These are phyloP conservation scores for Porites lobata DNA, from an alignment of 92 coral and sea anemone genomes.

Conservation along the genomic window DNA sequence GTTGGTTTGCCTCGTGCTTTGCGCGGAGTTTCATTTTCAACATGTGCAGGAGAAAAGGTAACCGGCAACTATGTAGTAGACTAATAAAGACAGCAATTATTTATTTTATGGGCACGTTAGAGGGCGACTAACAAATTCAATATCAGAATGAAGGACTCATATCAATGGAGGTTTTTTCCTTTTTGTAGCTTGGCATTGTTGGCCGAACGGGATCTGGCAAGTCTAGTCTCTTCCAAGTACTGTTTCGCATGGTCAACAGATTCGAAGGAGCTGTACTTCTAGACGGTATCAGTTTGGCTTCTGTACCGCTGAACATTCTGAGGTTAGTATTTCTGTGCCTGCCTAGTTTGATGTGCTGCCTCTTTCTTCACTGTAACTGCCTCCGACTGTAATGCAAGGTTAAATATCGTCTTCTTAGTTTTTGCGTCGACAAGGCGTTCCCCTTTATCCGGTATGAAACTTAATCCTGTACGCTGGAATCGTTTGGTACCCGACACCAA, in stretches of 20 bases:
- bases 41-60: conserved; percentile 93
- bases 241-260: conserved; percentile 83
- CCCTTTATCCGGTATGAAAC: too few species aligned
- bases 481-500: too few species aligned
- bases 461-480: too few species aligned
- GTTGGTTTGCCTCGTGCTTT: conserved; percentile 94
- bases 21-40: conserved; percentile 80
- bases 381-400: too few species aligned
- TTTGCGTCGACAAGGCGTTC: too few species aligned
- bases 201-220: conserved; percentile 99
- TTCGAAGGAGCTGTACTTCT: conserved; percentile 80
- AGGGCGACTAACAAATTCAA: background rate
- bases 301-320: conserved; percentile 77
- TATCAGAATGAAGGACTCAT: background rate
- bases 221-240: conserved; percentile 92
- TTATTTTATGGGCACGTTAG: background rate
- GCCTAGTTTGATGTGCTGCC: too few species aligned
- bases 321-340: conserved; percentile 68
- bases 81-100: background rate
- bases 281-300: conserved; percentile 83
- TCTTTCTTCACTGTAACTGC: too few species aligned
- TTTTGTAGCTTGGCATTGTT: conserved; percentile 90
- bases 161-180: background rate
- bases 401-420: too few species aligned
- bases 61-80: too few species aligned